These are phyloP conservation scores for Melinaea marsaeus DNA, from an alignment of 2,888 invertebrate genomes.

Conservation along the genomic window DNA sequence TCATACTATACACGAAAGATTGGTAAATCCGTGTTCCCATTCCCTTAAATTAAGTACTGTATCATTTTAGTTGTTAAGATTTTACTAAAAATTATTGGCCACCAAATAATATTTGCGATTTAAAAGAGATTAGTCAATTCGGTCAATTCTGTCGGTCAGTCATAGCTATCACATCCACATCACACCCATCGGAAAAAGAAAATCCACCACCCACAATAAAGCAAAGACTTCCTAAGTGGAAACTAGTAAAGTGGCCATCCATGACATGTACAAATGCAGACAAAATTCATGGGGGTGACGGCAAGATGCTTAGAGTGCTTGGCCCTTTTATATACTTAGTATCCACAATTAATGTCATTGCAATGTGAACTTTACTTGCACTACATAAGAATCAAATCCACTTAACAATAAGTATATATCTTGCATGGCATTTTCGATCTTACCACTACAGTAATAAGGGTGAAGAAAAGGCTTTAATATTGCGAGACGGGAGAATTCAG, in stretches of 20 bases:
- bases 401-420: conserved; percentile 5
- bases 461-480: not conserved
- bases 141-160: no score
- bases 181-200: no score
- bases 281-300: conserved; percentile 30
- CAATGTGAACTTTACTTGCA: not conserved
- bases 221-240: conserved; percentile 22
- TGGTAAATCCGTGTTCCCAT: no score
- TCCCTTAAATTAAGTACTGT: no score
- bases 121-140: no score
- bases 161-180: no score
- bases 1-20: no score
- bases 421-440: conserved; percentile 10
- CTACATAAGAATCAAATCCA: not conserved
- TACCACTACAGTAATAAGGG: conserved; percentile 1
- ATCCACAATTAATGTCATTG: conserved; percentile 6
- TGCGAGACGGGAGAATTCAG: conserved; percentile 1
- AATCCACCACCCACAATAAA: conserved; percentile 1
- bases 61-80: no score
- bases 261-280: conserved; percentile 31
- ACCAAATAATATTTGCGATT: no score
- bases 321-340: conserved; percentile 11
- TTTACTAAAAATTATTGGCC: no score
- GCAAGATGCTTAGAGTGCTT: conserved; percentile 22
- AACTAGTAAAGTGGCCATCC: conserved; percentile 25